Base-by-base conservation (phyloP, 1,140 invertebrate genomes). In the Drosophila prosaltans region DNA sequence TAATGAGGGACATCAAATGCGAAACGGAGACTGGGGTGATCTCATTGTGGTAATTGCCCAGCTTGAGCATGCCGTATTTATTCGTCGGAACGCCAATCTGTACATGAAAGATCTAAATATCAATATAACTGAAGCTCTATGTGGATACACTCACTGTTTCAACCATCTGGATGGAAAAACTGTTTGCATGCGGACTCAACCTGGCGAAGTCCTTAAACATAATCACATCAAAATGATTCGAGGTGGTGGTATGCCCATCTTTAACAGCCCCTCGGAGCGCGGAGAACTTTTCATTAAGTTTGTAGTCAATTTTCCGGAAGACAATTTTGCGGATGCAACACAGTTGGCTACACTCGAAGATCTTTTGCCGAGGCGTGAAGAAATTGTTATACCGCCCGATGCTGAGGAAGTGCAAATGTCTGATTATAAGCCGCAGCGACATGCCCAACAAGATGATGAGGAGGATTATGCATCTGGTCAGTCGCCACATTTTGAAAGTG, bases 211-310 rank as follows among this genome's bases (percentile, higher is more conserved):
- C 7, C 94, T 97, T 65, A 95, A 76, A 11, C 73, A 76, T 71
- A 97, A 97, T 76, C 96, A 96, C 72, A 91, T 97, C 1, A 98
- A 97, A 92, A 95, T 95, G 71, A 94, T 99, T 48, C 93, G 94
- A 66, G 95, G 95, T 28, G 97, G 98, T 93, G 98, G 98, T 4
- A 99, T 99, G 98, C 98, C 98, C 0, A 93, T 94, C 7, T 95
- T 96, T 80, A 96, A 95, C 81, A 96, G 97, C 92, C 95, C 96
- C 41, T 96, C 96, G 90, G 95, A 97, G 73, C 96, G 95, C 86
- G 98, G 98, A 43, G 95, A 97, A 91, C 93, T 99, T n/a, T 97
- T 97, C 84, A 95, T 99, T 63, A 95, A 96, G 80, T 98, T 98
- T 93, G 94, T 95, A 84, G 95, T 99, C 10, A 94, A 94, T 61